phyloP scores from a whole-genome alignment of 64 coral and sea anemone species.

The Trachythela sp. region DNA sequence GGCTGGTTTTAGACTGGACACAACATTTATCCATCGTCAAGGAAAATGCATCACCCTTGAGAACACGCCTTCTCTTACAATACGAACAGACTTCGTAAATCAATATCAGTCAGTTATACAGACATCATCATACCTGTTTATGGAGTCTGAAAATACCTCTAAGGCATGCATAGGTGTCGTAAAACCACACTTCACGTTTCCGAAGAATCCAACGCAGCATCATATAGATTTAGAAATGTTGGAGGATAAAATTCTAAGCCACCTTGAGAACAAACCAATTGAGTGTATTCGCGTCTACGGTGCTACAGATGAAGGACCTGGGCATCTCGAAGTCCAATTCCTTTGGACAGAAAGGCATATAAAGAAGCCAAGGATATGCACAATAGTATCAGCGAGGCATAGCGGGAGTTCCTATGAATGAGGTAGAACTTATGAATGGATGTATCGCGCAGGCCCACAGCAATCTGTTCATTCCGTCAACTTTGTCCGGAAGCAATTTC shows the following conservation, averaged over 20 bases:
- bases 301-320: slow-evolving; percentile 10
- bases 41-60: background rate
- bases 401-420: background rate
- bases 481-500: background rate
- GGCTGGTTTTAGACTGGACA: background rate
- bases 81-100: background rate
- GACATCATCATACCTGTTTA: background rate
- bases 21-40: background rate
- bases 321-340: slow-evolving; percentile 10
- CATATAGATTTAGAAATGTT: background rate
- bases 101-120: background rate
- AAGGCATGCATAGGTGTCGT: too few species aligned
- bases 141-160: too few species aligned
- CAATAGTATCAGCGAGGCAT: background rate
- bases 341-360: background rate
- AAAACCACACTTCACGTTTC: background rate
- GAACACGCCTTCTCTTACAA: background rate
- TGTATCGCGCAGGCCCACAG: background rate
- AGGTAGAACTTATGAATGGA: background rate
- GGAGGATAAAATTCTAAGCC: background rate
- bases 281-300: background rate
- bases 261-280: background rate
- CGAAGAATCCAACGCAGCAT: background rate
- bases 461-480: slow-evolving; percentile 1
- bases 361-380: background rate